Percentiles rank a stretch among this genome's conserved stretches.
Conservation (phyloP, 1,140 invertebrate genomes). For the Diorhabda carinulata region DNA sequence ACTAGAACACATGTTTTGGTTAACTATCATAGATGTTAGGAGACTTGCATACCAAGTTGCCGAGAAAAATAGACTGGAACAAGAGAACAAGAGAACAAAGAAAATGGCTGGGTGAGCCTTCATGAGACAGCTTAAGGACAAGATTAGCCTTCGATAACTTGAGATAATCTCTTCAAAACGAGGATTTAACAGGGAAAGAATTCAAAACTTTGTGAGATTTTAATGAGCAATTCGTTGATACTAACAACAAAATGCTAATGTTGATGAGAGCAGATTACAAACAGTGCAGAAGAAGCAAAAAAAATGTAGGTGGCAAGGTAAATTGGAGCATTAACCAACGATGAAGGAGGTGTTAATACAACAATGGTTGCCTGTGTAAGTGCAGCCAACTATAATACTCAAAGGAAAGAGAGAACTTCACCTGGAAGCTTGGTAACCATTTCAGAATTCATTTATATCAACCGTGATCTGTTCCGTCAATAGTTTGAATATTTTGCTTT, state of each 20-base stretch:
- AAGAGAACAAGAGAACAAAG: not conserved
- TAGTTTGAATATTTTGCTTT: slow-evolving; percentile 33
- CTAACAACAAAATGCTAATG: too few relatives aligned
- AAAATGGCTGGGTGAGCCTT: too few relatives aligned
- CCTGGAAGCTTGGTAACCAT: slow-evolving; percentile 25
- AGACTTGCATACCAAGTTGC: not conserved
- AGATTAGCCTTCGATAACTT: too few relatives aligned
- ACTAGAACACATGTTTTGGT: too few relatives aligned
- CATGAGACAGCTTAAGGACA: too few relatives aligned
- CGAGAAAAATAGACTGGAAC: not conserved
- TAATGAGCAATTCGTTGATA: too few relatives aligned
- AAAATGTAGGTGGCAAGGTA: not conserved
- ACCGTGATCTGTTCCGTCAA: slow-evolving; percentile 24
- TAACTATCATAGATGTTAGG: too few relatives aligned
- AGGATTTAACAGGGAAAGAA: too few relatives aligned
- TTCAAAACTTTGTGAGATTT: too few relatives aligned
- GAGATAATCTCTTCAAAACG: too few relatives aligned
- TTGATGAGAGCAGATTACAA: too few relatives aligned
- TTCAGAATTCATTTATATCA: slow-evolving; percentile 36
- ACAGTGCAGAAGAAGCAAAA: not conserved
- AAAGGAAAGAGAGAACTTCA: slow-evolving; percentile 19
- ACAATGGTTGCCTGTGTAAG: slow-evolving; percentile 34
- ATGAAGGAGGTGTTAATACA: slow-evolving; percentile 47
- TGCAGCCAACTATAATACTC: slow-evolving; percentile 33
- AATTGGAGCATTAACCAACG: slow-evolving; percentile 20